Evolutionary conservation across 2,888 invertebrate genomes (phyloP), one percentile per base, ranked within the genome.

Genomic region (Agrochola lota): DNA sequence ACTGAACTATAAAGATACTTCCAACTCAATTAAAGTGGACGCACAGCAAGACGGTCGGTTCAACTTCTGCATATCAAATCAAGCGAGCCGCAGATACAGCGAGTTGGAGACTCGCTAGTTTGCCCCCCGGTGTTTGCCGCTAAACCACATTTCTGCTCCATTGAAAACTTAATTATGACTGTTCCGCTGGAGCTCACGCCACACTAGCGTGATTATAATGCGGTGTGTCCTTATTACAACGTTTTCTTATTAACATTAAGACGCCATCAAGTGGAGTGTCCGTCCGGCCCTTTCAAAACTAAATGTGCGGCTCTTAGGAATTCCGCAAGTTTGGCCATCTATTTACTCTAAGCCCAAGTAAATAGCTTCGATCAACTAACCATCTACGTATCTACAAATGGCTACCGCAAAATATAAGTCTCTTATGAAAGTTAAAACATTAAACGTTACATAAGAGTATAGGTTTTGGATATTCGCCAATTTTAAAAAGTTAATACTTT

Each of bases 161-260:
- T 93, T 92, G 92, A 92, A 95, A 96, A 95, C 93, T 94, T 93
- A 94, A 94, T 95, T 95, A 95, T 90, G 91, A 90, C 87, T 86
- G 88, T 86, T 88, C 74, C 74, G 68, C 87, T 78, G 79, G 78
- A 79, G 83, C 83, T 76, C 75, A 87, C 26, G 15, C 49, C 60
- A 52, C 79, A 87, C 80, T 81, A 77, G 78, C 69, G 80, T 87
- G 88, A 91, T 89, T 91, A 81, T 85, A 83, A 89, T 84, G 26
- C 40, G 52, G 74, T 68, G 78, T 74, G 75, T 87, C 89, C 87
- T 85, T 89, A 88, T 91, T 91, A 88, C 87, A 86, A 90, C 86
- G 85, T 92, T 93, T 92, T 91, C 92, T 91, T 92, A 93, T 93
- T 91, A 85, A 88, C 85, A 92, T 94, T 92, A 92, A 84, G 83